phyloP scores from a whole-genome alignment of 2,113 vertebrate genomes.

The Eurypyga helias region DNA sequence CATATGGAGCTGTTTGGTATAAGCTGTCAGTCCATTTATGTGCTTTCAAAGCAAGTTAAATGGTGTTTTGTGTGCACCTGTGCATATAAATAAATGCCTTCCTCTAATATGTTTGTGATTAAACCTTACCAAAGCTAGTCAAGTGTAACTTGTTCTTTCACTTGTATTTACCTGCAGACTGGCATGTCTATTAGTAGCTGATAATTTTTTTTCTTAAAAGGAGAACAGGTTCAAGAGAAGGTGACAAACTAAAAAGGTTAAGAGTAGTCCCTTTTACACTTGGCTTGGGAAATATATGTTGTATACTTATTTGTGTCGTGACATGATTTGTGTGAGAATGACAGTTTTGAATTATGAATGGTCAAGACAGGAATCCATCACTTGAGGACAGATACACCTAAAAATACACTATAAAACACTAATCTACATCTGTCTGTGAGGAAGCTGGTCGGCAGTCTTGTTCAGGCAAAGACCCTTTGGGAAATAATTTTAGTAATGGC shows the following conservation, averaged over 20 bases:
- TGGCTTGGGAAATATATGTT: neutral
- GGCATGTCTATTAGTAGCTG: neutral
- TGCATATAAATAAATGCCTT: neutral
- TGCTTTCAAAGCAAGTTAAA: neutral
- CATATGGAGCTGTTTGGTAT: neutral
- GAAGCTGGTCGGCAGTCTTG: neutral
- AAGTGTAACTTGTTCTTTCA: neutral
- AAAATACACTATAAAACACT: neutral
- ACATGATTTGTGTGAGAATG: neutral
- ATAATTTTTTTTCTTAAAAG: neutral
- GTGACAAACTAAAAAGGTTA: no score
- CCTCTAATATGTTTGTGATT: neutral
- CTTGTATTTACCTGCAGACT: neutral
- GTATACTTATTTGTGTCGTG: neutral
- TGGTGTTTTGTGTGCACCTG: neutral
- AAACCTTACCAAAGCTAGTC: neutral
- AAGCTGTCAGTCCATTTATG: neutral
- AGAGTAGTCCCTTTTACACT: neutral
- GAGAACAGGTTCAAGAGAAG: no score
- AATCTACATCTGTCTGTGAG: neutral
- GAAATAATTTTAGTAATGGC: neutral
- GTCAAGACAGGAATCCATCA: neutral
- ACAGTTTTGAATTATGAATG: neutral
- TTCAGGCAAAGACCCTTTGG: neutral
- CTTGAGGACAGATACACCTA: neutral